Base-by-base conservation (phyloP, 2,797 vertebrate species). In the Austrolebias charrua region DNA sequence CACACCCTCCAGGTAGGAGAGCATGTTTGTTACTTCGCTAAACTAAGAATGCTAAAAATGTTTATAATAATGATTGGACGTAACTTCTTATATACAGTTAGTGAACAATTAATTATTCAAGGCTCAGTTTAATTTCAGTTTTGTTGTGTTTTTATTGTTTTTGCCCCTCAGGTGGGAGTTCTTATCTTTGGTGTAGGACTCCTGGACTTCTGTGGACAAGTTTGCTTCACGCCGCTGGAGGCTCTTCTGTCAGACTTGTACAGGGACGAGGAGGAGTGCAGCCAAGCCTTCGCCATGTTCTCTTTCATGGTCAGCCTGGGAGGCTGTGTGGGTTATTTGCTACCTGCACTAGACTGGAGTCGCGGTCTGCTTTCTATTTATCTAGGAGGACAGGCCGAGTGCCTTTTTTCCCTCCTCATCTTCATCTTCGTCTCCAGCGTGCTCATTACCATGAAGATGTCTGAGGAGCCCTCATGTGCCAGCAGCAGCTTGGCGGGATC, bases 241-340 rank as follows among this genome's bases (percentile, higher is more conserved):
- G 93, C 93, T 0, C 88, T 94, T 28, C 69, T 94, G 50, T 94
- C 92, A 0, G 93, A 94, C 80, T 83, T 94, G 64, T 93, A 93
- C 57, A 82, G 76, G 4, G 90, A 92, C 1, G 88, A 90, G 60
- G 92, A 93, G 13, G 92, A 90, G 71, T 94, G 90, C 4, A 63
- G 87, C 49, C 92, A 91, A 63, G 93, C 92, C 55, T 94, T 94
- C 2, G 91, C 93, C 11, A 93, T 92, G 89, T 94, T 94, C 76
- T 93, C 92, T 63, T 94, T 93, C 78, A 94, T 94, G 93, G 90
- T 93, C 56, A 94, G 93, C 84, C 58, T 93, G 71, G 93, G 93
- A 8, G 93, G 93, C 61, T 94, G 93, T 6, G 83, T 94, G 43
- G 93, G 93, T 14, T 94, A 94, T 64, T 54, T 94, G 68, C 85